A percentile compares a stretch with the other conserved stretches of the same genome.
Evolutionary conservation across 2,797 vertebrate species (phyloP).

Genomic region (Pangasius macronema): DNA sequence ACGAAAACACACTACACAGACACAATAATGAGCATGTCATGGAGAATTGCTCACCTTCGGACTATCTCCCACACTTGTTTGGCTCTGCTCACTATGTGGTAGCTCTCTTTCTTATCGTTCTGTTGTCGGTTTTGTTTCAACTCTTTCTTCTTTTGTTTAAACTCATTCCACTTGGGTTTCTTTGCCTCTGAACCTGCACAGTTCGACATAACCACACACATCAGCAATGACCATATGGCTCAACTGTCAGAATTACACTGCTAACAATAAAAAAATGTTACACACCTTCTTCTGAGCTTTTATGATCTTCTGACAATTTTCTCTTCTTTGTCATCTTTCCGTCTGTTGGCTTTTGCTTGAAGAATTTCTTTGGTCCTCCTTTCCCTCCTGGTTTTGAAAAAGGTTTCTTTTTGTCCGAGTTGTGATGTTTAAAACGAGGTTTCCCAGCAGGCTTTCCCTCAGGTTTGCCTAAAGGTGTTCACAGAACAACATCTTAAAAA

Average conservation of each 20-base stretch:
- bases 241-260: neutral
- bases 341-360: conserved; percentile 56
- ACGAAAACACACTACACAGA: neutral
- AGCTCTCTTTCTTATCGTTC: conserved; percentile 79
- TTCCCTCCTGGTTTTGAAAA: conserved; percentile 53
- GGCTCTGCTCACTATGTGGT: conserved; percentile 73
- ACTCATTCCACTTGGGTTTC: conserved; percentile 82
- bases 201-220: neutral
- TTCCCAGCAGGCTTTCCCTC: conserved; percentile 56
- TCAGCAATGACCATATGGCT: neutral
- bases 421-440: conserved; percentile 49
- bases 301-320: conserved; percentile 50
- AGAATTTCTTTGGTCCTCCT: conserved; percentile 54
- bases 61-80: conserved; percentile 88
- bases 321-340: conserved; percentile 65
- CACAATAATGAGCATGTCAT: neutral
- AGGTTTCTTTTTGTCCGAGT: conserved; percentile 53
- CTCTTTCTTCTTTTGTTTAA: conserved; percentile 83
- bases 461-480: conserved; percentile 32
- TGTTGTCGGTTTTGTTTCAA: conserved; percentile 76
- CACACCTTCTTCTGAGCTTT: conserved; percentile 58
- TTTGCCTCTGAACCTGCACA: conserved; percentile 69
- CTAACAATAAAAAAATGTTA: neutral
- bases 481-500: neutral
- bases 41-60: conserved; percentile 71